These are phyloP conservation scores for Nasonia longicornis DNA, from an alignment of 1,140 invertebrate genomes.

Conservation along the genomic window DNA sequence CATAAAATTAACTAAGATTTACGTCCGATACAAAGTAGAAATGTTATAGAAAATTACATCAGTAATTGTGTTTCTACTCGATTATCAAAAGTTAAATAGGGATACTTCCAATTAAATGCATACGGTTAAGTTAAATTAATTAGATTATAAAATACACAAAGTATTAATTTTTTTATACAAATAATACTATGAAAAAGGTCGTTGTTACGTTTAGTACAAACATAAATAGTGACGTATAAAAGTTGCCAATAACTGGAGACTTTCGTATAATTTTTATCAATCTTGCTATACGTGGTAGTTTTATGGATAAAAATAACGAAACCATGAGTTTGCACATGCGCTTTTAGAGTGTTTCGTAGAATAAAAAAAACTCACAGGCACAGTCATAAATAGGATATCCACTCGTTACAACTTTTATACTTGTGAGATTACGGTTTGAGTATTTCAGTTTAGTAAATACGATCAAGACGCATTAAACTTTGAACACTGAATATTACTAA, in stretches of 20 bases:
- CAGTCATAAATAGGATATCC: no score
- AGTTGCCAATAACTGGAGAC: background rate
- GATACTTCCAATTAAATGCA: background rate
- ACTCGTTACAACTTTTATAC: background rate
- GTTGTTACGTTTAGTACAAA: background rate
- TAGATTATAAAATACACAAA: background rate
- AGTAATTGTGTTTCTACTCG: background rate
- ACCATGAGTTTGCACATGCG: no score
- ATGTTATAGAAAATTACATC: background rate
- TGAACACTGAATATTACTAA: no score
- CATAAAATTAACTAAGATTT: background rate
- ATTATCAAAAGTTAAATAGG: background rate
- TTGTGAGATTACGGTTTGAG: background rate
- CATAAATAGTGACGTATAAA: background rate
- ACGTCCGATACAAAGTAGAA: background rate
- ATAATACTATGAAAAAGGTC: background rate
- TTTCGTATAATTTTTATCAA: background rate
- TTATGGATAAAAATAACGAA: no score
- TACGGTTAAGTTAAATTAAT: slow-evolving; percentile 1
- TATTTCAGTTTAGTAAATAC: background rate
- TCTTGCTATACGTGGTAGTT: no score
- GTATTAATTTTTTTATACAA: background rate
- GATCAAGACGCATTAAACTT: no score
- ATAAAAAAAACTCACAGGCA: no score
- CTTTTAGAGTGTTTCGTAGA: no score